phyloP scores from a whole-genome alignment of 2,113 vertebrate species.

The Nerophis lumbriciformis region DNA sequence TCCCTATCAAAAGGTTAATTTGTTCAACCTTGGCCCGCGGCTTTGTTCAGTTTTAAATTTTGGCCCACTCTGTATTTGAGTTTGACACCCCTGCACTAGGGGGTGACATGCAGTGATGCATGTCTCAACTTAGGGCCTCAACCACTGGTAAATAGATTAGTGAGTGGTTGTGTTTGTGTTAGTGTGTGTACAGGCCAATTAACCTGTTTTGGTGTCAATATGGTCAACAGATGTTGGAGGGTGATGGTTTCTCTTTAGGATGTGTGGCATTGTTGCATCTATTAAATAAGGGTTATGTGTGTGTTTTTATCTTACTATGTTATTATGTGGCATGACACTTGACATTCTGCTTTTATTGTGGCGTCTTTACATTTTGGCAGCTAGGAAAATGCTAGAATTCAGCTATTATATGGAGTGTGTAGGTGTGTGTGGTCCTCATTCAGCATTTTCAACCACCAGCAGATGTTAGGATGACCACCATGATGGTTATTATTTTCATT shows the following conservation, averaged over 20 bases:
- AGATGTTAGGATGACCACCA: conserved; percentile 60
- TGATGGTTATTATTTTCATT: conserved; percentile 43
- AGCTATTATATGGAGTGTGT: neutral
- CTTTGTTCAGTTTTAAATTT: too few species aligned
- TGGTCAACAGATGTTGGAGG: conserved; percentile 16
- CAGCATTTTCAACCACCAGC: conserved; percentile 43
- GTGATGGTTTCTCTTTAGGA: conserved; percentile 2
- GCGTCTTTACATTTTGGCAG: neutral
- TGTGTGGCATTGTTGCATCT: too few species aligned
- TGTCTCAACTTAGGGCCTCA: conserved; percentile 2
- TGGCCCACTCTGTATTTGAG: too few species aligned
- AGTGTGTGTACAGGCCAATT: conserved; percentile 3
- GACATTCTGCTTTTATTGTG: conserved; percentile 2
- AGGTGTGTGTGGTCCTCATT: conserved; percentile 53
- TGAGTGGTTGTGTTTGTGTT: conserved; percentile 12
- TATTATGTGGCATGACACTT: neutral
- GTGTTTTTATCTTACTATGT: too few species aligned
- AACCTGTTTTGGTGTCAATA: conserved; percentile 10
- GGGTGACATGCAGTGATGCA: conserved; percentile 35
- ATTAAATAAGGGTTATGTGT: too few species aligned
- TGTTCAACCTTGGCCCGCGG: too few species aligned
- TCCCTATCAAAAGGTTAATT: too few species aligned
- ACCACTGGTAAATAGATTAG: conserved; percentile 20
- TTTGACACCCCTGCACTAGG: neutral
- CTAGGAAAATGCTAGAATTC: neutral